These are phyloP conservation scores for Motacilla tschutschensis DNA, from an alignment of 2,113 vertebrate genomes.

Conservation along the genomic window DNA sequence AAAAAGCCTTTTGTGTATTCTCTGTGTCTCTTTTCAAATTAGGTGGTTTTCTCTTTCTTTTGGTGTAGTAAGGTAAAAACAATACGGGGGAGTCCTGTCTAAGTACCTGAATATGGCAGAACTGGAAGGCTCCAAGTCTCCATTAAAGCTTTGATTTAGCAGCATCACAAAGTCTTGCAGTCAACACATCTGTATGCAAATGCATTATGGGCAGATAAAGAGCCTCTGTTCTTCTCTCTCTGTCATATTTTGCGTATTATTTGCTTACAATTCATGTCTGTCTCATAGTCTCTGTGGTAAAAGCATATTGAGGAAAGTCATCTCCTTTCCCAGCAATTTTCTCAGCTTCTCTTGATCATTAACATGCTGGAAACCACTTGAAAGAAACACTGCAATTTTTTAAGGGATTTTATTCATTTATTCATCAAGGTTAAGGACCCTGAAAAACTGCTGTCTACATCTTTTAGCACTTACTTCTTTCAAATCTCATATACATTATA, in stretches of 20 bases:
- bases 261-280: conserved; percentile 44
- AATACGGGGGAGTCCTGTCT: neutral
- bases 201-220: conserved; percentile 11
- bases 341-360: conserved; percentile 65
- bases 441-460: conserved; percentile 69
- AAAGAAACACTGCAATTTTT: conserved; percentile 65
- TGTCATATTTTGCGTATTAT: conserved; percentile 45
- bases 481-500: conserved; percentile 60
- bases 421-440: conserved; percentile 75
- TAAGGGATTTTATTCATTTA: conserved; percentile 72
- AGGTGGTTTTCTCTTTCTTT: neutral
- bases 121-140: neutral
- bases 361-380: conserved; percentile 68
- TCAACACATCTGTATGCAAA: conserved; percentile 32
- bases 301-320: conserved; percentile 45
- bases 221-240: conserved; percentile 5
- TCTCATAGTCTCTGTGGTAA: conserved; percentile 36
- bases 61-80: neutral
- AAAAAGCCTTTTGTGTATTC: neutral
- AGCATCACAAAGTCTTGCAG: neutral
- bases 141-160: conserved; percentile 10
- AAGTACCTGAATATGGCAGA: neutral
- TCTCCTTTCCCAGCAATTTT: conserved; percentile 58
- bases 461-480: conserved; percentile 66
- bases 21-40: neutral